Conservation (phyloP, 2,113 vertebrate species). For the Cyphomyrus plagiostoma region DNA sequence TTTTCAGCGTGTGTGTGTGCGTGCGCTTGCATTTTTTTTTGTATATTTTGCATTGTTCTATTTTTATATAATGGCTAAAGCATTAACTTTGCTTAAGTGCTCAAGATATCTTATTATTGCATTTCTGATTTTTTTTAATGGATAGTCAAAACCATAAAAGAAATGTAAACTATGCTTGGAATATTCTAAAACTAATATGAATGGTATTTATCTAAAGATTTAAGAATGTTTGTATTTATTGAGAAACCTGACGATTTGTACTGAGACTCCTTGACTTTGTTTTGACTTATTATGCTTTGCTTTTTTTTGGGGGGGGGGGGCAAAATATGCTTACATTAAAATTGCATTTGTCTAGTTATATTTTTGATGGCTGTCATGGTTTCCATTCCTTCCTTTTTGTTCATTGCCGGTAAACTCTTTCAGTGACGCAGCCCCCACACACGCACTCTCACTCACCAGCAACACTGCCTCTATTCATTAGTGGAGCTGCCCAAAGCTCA, state of each 20-base stretch:
- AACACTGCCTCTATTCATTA: neutral
- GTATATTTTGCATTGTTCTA: neutral
- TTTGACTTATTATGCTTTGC: neutral
- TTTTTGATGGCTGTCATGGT: neutral
- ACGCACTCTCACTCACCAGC: neutral
- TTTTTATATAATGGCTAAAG: neutral
- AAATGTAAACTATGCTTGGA: neutral
- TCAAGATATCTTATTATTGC: neutral
- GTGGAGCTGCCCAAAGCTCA: neutral
- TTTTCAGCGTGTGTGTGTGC: neutral
- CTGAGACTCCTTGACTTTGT: neutral
- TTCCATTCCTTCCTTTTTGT: neutral
- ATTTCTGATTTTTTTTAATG: neutral
- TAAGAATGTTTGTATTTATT: slow-evolving; percentile 6
- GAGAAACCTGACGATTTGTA: slow-evolving; percentile 1
- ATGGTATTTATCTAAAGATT: neutral
- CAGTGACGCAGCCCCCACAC: too few species aligned
- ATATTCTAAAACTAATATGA: neutral
- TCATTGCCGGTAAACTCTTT: too few species aligned
- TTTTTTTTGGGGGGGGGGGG: neutral
- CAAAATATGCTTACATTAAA: neutral
- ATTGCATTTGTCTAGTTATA: neutral
- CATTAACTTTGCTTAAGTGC: neutral
- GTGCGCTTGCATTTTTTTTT: neutral
- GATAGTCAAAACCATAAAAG: neutral